Evolutionary conservation across 2,888 invertebrate genomes (phyloP), one percentile per base, ranked within the genome.

Genomic region (Nymphalis polychloros): DNA sequence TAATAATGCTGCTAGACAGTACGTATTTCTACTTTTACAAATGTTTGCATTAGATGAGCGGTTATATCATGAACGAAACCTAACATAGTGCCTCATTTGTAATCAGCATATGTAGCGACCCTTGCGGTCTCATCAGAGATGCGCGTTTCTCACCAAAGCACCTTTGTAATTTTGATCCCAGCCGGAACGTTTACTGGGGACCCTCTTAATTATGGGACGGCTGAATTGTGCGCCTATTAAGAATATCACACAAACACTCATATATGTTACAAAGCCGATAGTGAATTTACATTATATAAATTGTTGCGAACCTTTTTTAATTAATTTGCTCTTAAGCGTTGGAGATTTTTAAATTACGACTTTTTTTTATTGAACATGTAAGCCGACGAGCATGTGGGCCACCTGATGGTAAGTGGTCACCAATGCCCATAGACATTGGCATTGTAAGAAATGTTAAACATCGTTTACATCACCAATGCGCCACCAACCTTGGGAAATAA

Each of bases 101-200:
- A 84, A 85, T 85, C 84, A 79, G 79, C 79, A 77, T 80, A 77
- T 78, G 49, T 67, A 46, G 74, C 64, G 73, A 72, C 68, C 79
- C 76, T 77, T 78, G 81, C 71, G 79, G 80, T 80, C 81, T 82
- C 83, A 84, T 84, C 80, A 77, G 72, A 74, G 77, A 81, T 79
- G 81, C 79, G 76, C 77, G 76, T 71, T 78, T 77, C 77, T 73
- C 78, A 72, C 76, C 72, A 74, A 75, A 77, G 66, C 79, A 81
- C 84, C 82, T 84, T 82, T 84, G 84, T 83, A 81, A 84, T 82
- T 84, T 79, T 77, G 81, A 82, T 77, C 79, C 80, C 73, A 74
- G 68, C 64, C 73, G 75, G 79, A 74, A 75, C 77, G 70, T 76
- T 74, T 69, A 65, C 69, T 67, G 68, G 71, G 68, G 64, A 63